Evolutionary conservation across 2,797 vertebrate species (phyloP).

Genomic region (Helostoma temminkii): DNA sequence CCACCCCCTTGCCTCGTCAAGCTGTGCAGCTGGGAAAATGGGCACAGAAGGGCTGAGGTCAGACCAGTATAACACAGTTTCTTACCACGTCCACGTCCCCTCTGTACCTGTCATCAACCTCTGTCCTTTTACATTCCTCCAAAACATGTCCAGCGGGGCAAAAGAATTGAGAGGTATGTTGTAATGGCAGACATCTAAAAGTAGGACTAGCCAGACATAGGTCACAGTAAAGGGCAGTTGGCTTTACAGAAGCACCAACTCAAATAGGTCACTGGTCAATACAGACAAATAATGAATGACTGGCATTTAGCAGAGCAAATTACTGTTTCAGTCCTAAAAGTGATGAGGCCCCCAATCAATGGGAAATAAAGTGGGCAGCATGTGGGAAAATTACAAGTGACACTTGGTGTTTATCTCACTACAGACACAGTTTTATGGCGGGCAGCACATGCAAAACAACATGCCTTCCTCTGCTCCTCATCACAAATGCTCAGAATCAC

Average conservation of each 20-base stretch:
- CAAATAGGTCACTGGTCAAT: constrained; percentile 72
- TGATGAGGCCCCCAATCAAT: constrained; percentile 34
- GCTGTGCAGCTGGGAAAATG: constrained; percentile 50
- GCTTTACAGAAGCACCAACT: constrained; percentile 44
- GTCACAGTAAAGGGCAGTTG: constrained; percentile 70
- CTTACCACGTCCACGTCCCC: constrained; percentile 16
- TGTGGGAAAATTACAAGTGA: constrained; percentile 30
- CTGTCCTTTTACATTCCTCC: constrained; percentile 27
- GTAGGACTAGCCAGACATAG: constrained; percentile 46
- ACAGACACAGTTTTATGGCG: neutral
- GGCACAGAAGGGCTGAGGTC: constrained; percentile 42
- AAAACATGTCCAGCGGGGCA: neutral
- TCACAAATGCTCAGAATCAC: neutral
- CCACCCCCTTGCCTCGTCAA: constrained; percentile 22
- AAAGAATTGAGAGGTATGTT: constrained; percentile 24
- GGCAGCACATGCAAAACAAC: neutral
- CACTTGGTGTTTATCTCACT: constrained; percentile 27
- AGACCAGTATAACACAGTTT: constrained; percentile 26
- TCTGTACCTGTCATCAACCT: constrained; percentile 39
- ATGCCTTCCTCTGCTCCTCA: neutral
- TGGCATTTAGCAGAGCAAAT: constrained; percentile 47
- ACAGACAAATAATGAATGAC: constrained; percentile 66
- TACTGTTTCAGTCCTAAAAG: constrained; percentile 46
- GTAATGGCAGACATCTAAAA: constrained; percentile 63
- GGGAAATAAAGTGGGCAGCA: constrained; percentile 30